Conservation (phyloP, 2,888 invertebrate species). For the Pantelozetes paolii region DNA sequence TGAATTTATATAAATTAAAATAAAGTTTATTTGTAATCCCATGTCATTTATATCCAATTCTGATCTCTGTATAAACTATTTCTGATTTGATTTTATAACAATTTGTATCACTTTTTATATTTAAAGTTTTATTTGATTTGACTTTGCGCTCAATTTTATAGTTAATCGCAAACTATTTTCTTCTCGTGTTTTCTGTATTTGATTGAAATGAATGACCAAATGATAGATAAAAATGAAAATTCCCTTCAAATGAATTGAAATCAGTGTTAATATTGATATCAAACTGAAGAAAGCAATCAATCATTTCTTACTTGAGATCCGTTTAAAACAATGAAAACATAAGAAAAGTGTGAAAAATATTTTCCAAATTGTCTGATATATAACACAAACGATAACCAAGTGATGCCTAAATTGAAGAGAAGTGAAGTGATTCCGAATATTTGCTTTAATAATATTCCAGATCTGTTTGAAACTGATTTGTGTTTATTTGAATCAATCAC, state of each 20-base stretch:
- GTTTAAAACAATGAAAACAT: slow-evolving; percentile 46
- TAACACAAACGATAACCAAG: slow-evolving; percentile 46
- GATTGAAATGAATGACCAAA: slow-evolving; percentile 6
- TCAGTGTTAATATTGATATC: background rate
- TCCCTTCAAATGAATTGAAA: slow-evolving; percentile 7
- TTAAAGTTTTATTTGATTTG: too few species aligned
- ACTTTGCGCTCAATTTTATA: too few species aligned
- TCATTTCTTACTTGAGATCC: slow-evolving; percentile 45
- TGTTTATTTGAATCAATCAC: background rate
- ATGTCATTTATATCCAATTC: too few species aligned
- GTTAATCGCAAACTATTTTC: too few species aligned
- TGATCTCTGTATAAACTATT: too few species aligned
- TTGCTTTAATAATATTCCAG: background rate
- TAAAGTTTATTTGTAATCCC: too few species aligned
- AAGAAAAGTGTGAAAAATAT: slow-evolving; percentile 40
- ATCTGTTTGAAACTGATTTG: background rate
- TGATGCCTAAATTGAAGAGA: slow-evolving; percentile 44
- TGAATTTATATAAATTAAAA: too few species aligned
- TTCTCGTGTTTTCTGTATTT: background rate
- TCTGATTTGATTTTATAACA: too few species aligned
- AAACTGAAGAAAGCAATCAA: background rate
- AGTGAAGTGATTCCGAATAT: slow-evolving; percentile 38
- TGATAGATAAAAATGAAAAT: slow-evolving; percentile 17
- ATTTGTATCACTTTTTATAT: too few species aligned
- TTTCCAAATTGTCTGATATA: slow-evolving; percentile 42